phyloP scores from a whole-genome alignment of 2,113 vertebrate species.

The Nothoprocta perdicaria region DNA sequence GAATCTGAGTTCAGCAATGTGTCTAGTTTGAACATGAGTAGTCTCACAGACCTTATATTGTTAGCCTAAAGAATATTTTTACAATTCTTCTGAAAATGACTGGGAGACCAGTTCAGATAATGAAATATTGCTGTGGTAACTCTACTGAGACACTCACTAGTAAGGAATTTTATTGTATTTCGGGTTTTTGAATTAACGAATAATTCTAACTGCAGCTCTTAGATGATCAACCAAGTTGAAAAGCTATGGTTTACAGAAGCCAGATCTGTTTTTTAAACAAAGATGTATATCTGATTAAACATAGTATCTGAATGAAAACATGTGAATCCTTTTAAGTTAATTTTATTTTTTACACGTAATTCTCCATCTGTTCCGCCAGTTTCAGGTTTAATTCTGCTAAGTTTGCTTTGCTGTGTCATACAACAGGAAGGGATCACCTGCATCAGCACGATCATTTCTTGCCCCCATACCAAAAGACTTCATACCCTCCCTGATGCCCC shows the following conservation, averaged over 20 bases:
- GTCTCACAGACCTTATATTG: not conserved
- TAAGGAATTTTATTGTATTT: not conserved
- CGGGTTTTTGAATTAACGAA: not conserved
- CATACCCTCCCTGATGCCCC: fast-evolving
- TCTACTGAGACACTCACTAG: not conserved
- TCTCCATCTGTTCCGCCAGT: not conserved
- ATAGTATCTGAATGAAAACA: not conserved
- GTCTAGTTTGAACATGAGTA: not conserved
- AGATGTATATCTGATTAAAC: not conserved
- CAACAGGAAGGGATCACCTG: not conserved
- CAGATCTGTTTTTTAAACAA: not conserved
- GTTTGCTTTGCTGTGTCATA: not conserved
- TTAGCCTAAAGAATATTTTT: not conserved
- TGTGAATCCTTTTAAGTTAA: not conserved
- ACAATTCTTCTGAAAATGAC: not conserved
- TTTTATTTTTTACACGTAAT: not conserved
- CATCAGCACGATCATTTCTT: not conserved
- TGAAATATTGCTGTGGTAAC: not conserved
- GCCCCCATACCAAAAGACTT: not conserved
- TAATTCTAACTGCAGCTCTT: not conserved
- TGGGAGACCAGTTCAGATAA: not conserved
- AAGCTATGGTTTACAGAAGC: not conserved
- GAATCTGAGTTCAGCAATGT: not conserved
- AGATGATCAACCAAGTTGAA: not conserved
- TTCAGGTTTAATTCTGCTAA: not conserved